Evolutionary conservation across 2,797 vertebrate genomes (phyloP).

Genomic region (Taeniopygia guttata): DNA sequence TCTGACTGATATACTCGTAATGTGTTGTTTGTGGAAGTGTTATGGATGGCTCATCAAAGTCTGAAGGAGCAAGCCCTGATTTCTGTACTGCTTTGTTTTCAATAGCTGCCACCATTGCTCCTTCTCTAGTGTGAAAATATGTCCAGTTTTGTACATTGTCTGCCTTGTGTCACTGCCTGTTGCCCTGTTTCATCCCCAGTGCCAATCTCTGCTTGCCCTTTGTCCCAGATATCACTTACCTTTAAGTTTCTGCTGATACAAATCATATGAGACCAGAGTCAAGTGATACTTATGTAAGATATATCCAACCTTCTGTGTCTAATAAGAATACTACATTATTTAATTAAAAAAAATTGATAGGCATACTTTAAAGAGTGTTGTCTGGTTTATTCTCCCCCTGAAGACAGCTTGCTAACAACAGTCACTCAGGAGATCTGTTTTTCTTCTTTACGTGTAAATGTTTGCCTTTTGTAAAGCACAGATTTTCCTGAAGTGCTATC

Average conservation of each 20-base stretch:
- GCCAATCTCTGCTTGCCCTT: not conserved
- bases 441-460: conserved; percentile 13
- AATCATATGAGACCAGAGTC: not conserved
- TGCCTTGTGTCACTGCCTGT: not conserved
- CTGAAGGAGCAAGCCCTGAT: not conserved
- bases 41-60: not conserved
- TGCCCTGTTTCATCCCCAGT: not conserved
- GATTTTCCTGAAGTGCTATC: conserved; percentile 3
- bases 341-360: not conserved
- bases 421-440: conserved; percentile 32
- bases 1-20: not conserved
- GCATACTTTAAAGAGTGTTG: not conserved
- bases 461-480: conserved; percentile 21
- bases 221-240: not conserved
- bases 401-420: conserved; percentile 25
- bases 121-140: not conserved
- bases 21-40: not conserved
- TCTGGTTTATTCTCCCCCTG: not conserved
- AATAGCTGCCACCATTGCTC: not conserved
- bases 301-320: not conserved
- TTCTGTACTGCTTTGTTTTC: not conserved
- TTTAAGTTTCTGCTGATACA: not conserved
- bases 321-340: not conserved
- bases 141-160: not conserved
- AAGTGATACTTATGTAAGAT: not conserved